Conservation (phyloP, 2,797 vertebrate genomes). For the Aselliscus stoliczkanus region DNA sequence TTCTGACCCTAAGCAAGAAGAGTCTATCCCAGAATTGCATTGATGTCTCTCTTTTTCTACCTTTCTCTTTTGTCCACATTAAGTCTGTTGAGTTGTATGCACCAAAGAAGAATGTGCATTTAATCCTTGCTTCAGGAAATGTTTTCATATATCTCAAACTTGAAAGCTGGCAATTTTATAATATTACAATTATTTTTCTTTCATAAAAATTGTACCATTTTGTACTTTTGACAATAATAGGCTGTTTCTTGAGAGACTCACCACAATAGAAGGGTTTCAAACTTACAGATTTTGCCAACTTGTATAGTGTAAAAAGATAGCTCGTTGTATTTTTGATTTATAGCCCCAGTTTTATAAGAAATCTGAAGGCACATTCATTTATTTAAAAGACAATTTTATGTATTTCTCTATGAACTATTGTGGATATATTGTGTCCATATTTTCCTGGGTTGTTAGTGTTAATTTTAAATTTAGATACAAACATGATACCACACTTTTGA, state of each 20-base stretch:
- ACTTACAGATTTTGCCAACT: not conserved
- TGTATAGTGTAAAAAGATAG: not conserved
- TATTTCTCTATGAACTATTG: not conserved
- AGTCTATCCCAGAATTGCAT: rapidly evolving
- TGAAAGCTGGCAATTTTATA: not conserved
- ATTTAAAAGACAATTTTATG: not conserved
- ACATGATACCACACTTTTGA: not conserved
- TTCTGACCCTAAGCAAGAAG: not conserved
- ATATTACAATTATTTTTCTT: not conserved
- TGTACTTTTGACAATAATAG: not conserved
- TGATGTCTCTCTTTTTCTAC: not conserved
- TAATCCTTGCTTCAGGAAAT: not conserved
- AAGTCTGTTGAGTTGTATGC: not conserved
- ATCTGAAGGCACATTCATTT: not conserved
- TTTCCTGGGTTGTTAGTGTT: not conserved
- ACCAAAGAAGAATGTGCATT: not conserved
- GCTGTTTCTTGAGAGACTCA: not conserved
- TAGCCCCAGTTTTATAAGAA: not conserved
- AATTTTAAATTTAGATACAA: not conserved
- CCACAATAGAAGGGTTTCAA: not conserved
- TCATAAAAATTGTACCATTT: not conserved
- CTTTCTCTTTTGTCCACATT: not conserved
- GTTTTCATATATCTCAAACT: not conserved
- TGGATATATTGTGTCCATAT: too few relatives aligned
- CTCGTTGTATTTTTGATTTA: not conserved